These are phyloP conservation scores for Aphodius sticticus DNA, from an alignment of 2,888 invertebrate genomes.

Conservation along the genomic window DNA sequence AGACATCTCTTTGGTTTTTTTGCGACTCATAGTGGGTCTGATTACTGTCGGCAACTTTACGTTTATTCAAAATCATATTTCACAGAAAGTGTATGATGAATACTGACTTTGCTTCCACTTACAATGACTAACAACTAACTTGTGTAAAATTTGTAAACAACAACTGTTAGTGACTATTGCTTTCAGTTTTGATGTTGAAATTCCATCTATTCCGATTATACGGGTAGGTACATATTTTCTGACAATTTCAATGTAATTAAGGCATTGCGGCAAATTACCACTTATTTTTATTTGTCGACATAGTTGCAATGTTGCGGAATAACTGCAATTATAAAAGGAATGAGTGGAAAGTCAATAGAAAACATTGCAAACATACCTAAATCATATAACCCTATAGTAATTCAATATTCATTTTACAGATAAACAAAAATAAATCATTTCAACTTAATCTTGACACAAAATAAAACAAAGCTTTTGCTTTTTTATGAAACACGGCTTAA, in stretches of 20 bases:
- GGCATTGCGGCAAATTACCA: not conserved
- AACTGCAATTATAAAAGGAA: not conserved
- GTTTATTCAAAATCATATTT: no score
- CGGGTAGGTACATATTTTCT: not conserved
- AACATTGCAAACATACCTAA: not conserved
- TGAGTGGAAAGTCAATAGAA: not conserved
- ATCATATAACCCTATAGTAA: no score
- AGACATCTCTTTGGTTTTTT: no score
- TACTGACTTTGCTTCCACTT: no score
- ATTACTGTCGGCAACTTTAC: no score
- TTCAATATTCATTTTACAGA: no score
- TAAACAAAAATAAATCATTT: no score
- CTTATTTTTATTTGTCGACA: not conserved
- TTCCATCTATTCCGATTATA: not conserved
- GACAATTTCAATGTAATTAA: not conserved
- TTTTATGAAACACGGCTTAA: no score
- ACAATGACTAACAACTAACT: not conserved
- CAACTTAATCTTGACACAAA: no score
- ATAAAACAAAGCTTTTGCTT: no score
- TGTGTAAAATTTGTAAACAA: not conserved
- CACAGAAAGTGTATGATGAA: no score
- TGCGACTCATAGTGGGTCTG: no score
- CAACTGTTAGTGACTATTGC: not conserved
- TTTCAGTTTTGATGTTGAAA: not conserved
- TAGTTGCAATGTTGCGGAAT: not conserved